phyloP scores from a whole-genome alignment of 2,797 vertebrate species.

The Anabacerthia variegaticeps region DNA sequence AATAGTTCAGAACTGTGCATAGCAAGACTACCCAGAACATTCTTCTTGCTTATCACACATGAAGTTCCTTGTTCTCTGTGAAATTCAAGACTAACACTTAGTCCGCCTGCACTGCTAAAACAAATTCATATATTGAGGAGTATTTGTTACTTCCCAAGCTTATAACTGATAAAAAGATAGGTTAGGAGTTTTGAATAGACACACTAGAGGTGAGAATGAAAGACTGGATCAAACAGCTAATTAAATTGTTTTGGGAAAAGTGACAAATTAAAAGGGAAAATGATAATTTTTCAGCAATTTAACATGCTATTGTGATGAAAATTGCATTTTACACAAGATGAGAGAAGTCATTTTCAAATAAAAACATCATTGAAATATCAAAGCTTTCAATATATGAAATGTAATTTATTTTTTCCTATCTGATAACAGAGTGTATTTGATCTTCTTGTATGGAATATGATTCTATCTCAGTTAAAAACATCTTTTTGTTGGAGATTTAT shows the following conservation, averaged over 20 bases:
- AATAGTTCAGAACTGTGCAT: neutral
- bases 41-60: neutral
- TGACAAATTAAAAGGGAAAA: slow-evolving; percentile 17
- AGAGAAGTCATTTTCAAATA: slow-evolving; percentile 43
- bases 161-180: neutral
- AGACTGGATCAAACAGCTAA: slow-evolving; percentile 38
- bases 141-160: neutral
- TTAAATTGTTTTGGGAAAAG: slow-evolving; percentile 35
- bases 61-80: neutral
- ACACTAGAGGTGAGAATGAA: neutral
- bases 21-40: neutral
- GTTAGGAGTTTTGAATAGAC: neutral
- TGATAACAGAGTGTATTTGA: slow-evolving; percentile 44
- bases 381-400: slow-evolving; percentile 53
- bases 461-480: slow-evolving; percentile 23
- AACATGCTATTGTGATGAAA: slow-evolving; percentile 43
- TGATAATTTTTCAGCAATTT: slow-evolving; percentile 32
- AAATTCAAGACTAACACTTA: neutral
- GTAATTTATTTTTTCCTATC: slow-evolving; percentile 38
- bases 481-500: neutral
- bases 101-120: neutral
- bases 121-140: neutral
- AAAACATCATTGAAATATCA: slow-evolving; percentile 35
- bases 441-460: neutral
- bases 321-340: neutral